Conservation (phyloP, 2,888 invertebrate species). For the Sicus ferrugineus region DNA sequence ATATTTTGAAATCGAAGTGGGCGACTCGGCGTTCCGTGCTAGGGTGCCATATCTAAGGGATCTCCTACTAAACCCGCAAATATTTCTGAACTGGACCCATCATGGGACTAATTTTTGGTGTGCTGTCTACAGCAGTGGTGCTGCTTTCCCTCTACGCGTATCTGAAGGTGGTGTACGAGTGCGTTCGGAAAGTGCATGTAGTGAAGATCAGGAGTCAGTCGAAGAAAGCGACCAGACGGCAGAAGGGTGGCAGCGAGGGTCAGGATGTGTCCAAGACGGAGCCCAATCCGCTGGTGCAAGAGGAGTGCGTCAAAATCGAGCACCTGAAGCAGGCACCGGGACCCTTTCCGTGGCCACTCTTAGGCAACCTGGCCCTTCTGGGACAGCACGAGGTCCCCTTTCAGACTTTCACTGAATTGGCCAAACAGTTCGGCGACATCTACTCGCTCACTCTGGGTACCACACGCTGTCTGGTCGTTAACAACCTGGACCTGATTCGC, state of each 20-base stretch:
- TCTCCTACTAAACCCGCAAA: no score
- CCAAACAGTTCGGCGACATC: slow-evolving; percentile 76
- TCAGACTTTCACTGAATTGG: slow-evolving; percentile 74
- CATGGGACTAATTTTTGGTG: slow-evolving; percentile 41
- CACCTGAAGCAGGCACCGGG: slow-evolving; percentile 68
- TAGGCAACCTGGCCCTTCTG: slow-evolving; percentile 76
- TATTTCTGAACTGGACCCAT: no score
- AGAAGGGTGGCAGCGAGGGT: background rate
- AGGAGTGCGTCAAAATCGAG: slow-evolving; percentile 12
- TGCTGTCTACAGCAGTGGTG: slow-evolving; percentile 37
- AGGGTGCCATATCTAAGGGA: no score
- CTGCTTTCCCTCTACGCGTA: slow-evolving; percentile 43
- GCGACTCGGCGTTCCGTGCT: background rate
- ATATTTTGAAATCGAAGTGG: background rate
- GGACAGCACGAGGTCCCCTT: slow-evolving; percentile 74
- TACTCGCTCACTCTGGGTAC: slow-evolving; percentile 75
- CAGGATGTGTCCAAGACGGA: background rate
- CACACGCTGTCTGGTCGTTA: slow-evolving; percentile 77
- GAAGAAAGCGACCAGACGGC: slow-evolving; percentile 20
- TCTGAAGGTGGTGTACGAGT: slow-evolving; percentile 48
- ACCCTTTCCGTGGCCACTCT: slow-evolving; percentile 72
- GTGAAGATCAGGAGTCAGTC: slow-evolving; percentile 32
- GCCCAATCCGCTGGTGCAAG: slow-evolving; percentile 14
- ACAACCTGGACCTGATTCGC: slow-evolving; percentile 74
- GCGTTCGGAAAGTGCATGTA: slow-evolving; percentile 48